These are phyloP conservation scores for Limnephilus marmoratus DNA, from an alignment of 2,888 invertebrate species.

Conservation along the genomic window DNA sequence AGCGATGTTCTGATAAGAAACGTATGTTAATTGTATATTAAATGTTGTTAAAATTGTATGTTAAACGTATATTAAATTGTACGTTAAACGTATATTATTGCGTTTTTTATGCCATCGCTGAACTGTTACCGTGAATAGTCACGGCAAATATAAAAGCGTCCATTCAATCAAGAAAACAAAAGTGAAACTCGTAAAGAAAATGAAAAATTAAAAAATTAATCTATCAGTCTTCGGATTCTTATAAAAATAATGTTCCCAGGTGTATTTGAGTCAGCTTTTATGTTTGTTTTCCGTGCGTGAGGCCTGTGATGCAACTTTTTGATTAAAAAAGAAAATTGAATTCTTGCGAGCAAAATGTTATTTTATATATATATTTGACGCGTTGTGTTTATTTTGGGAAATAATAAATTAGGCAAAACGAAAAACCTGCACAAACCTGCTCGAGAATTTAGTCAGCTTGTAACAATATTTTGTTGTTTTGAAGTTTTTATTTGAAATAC, in stretches of 20 bases:
- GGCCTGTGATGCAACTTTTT: neutral
- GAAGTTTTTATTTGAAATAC: neutral
- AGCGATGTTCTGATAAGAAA: too few relatives aligned
- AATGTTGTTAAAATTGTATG: too few relatives aligned
- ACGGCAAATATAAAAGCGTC: too few relatives aligned
- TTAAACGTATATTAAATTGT: too few relatives aligned
- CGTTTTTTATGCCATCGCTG: too few relatives aligned
- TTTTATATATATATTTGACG: neutral
- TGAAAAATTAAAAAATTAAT: neutral
- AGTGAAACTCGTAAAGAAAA: too few relatives aligned
- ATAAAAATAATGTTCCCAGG: neutral
- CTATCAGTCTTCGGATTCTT: neutral
- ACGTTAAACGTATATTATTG: too few relatives aligned
- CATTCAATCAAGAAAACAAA: too few relatives aligned
- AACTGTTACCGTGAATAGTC: too few relatives aligned
- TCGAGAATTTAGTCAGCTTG: neutral
- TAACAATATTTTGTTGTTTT: neutral
- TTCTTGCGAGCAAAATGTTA: neutral
- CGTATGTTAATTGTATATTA: too few relatives aligned
- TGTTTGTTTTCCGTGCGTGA: neutral
- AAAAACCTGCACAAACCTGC: neutral
- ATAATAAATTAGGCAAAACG: neutral
- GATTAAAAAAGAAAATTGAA: neutral
- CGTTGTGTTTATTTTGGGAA: neutral
- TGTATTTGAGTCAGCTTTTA: neutral